Evolutionary conservation across 2,113 vertebrate genomes (phyloP), one percentile per base, ranked within the genome.

Genomic region (Brevimyrus niger): DNA sequence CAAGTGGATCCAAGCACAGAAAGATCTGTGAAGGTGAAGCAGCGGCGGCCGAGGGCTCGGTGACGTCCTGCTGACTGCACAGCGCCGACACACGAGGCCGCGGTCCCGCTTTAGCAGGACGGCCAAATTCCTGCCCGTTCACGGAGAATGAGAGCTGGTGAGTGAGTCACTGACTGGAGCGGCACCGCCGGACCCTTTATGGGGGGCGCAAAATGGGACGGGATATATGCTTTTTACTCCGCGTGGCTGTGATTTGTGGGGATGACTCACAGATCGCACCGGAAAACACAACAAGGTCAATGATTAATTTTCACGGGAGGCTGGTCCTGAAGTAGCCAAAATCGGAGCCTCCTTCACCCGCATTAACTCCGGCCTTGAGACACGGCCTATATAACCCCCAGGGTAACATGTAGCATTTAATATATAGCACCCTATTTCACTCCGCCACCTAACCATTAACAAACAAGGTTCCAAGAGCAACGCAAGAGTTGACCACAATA

Each of bases 271-370:
- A 38, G 69, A 76, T 76, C 69, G 31, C 31, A 44, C 42, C 21
- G 38, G 82, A 84, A 84, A 84, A 84, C 44, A 46, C 42, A n/a
- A 84, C 38, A 84, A 84, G 44, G 82, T 23, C 82, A 84, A 84
- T 46, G 82, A 84, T 47, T 47, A 44, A 84, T 84, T 84, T 84
- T 44, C 44, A 47, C 19, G 21, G 82, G 21, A 84, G 42, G 38
- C 21, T 84, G 44, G 38, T 84, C 44, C 38, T 42, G 38, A 84
- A 23, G 82, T 23, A 7, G 38, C 44, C 82, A 84, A 46, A 47
- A 5, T 76, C 69, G 15, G 17, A 76, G 15, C 13, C 69, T 38
- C 69, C 69, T 38, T 19, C 2, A 38, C 35, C 3, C n/a, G 31
- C 11, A 10, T 76, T 76, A 76, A 76, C 69, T 38, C 10, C 4